phyloP scores from a whole-genome alignment of 2,113 vertebrate species.

The Prinia subflava region DNA sequence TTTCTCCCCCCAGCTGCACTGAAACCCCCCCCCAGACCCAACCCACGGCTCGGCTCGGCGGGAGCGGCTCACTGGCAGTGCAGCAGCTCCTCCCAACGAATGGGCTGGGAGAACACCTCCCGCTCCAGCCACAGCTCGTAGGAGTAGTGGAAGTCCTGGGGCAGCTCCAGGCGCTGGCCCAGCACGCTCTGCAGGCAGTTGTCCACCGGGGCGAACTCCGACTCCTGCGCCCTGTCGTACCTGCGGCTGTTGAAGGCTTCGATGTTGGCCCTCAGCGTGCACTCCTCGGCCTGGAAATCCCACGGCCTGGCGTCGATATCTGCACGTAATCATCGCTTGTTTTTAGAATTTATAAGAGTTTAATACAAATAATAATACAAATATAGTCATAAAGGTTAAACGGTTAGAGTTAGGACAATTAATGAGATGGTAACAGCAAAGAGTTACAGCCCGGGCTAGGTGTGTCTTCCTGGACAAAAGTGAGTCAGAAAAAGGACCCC shows the following conservation, averaged over 20 bases:
- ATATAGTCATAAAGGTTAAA: no score
- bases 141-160: slow-evolving; percentile 90
- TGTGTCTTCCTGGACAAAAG: no score
- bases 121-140: slow-evolving; percentile 97
- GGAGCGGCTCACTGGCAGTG: slow-evolving; percentile 64
- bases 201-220: slow-evolving; percentile 90
- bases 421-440: no score
- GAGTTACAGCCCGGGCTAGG: no score
- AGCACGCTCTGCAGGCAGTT: slow-evolving; percentile 97
- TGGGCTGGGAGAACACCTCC: slow-evolving; percentile 96
- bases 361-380: no score
- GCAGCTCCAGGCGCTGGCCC: slow-evolving; percentile 88
- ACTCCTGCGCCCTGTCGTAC: slow-evolving; percentile 82
- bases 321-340: background rate
- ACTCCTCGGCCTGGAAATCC: slow-evolving; percentile 99
- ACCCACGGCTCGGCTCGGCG: background rate
- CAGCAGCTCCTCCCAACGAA: slow-evolving; percentile 95
- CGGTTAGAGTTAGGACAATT: no score
- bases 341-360: no score
- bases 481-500: no score
- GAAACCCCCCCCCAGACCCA: background rate
- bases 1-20: background rate
- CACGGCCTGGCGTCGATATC: slow-evolving; percentile 95
- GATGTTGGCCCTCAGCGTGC: slow-evolving; percentile 90
- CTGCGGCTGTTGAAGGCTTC: slow-evolving; percentile 93